A percentile compares a stretch with the other conserved stretches of the same genome.
Conservation (phyloP, 1,140 invertebrate species). For the Atta cephalotes region DNA sequence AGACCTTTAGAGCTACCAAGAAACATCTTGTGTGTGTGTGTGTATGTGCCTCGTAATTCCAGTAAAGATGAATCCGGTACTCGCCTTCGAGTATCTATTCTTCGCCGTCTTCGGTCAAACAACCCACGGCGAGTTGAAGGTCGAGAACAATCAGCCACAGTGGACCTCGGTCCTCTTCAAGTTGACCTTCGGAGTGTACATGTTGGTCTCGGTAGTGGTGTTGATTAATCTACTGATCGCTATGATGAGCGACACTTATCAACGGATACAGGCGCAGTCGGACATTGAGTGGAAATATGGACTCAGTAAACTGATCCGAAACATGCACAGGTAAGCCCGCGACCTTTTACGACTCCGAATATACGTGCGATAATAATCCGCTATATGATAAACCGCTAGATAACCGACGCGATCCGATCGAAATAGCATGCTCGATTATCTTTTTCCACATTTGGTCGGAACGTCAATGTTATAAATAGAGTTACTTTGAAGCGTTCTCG, state of each 20-base stretch:
- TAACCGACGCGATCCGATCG: background rate
- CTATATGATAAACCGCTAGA: conserved; percentile 1
- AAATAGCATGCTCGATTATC: conserved; percentile 42
- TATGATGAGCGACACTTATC: conserved; percentile 99
- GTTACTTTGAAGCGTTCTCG: conserved; percentile 19
- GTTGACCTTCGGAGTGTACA: conserved; percentile 97
- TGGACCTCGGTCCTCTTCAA: conserved; percentile 94
- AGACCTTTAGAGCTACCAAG: conserved; percentile 61
- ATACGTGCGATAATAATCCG: conserved; percentile 18
- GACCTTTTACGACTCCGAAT: conserved; percentile 52
- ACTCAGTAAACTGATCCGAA: conserved; percentile 98
- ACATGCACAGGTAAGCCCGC: conserved; percentile 94
- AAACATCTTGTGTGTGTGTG: conserved; percentile 66
- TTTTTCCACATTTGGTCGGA: conserved; percentile 5
- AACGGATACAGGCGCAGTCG: conserved; percentile 98
- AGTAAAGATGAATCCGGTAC: conserved; percentile 94
- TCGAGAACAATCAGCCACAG: conserved; percentile 88
- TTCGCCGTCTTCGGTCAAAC: conserved; percentile 99
- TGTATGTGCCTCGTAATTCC: conserved; percentile 82
- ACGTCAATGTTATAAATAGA: conserved; percentile 26
- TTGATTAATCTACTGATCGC: conserved; percentile 99
- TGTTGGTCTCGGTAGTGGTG: conserved; percentile 98
- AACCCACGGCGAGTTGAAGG: conserved; percentile 94
- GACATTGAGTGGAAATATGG: conserved; percentile 99
- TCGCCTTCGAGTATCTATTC: conserved; percentile 98